Evolutionary conservation across 2,888 invertebrate species (phyloP), one percentile per base, ranked within the genome.

Genomic region (Girardia tigrina): DNA sequence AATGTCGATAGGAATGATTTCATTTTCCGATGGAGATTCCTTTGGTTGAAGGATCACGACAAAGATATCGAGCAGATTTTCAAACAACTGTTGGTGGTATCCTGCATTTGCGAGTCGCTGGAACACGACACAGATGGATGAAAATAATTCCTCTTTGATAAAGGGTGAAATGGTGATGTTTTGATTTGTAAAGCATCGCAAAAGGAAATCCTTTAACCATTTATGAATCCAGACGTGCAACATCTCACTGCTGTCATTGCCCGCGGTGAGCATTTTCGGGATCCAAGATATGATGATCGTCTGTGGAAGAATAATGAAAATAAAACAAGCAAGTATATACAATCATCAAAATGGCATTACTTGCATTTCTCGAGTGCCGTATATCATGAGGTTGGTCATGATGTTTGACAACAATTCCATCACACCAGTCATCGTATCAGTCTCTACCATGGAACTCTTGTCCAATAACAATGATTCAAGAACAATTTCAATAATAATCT

Each of bases 331-430:
- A 4, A 12, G 23, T 56, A 56, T 12, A 56, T 56, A 56, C 23
- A 56, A 56, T 56, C 23, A 56, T n/a, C 56, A 8, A 16, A 56
- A 56, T n/a, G n/a, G n/a, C 4, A 6, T 56, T 56, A 56, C 56
- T n/a, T 56, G 56, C 56, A 56, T 56, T 56, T 56, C 56, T 20
- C 56, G 56, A 56, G 56, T 56, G 56, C 56, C 56, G 23, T 56
- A 12, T 12, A 56, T 56, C 56, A 56, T 56, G 6, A 56, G 23
- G 23, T 56, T 56, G n/a, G 56, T 56, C 56, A 56, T 56, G 23
- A 56, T 56, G n/a, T n/a, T 56, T 56, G 56, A 56, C 2, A 56
- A 6, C n/a, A 16, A 56, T 8, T 56, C 56, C 56, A 56, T 56
- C 2, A 56, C 56, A 8, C 23, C 2, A n/a, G n/a, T 56, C 56